Base-by-base conservation (phyloP, 2,113 vertebrate genomes). In the Nothoprocta perdicaria region DNA sequence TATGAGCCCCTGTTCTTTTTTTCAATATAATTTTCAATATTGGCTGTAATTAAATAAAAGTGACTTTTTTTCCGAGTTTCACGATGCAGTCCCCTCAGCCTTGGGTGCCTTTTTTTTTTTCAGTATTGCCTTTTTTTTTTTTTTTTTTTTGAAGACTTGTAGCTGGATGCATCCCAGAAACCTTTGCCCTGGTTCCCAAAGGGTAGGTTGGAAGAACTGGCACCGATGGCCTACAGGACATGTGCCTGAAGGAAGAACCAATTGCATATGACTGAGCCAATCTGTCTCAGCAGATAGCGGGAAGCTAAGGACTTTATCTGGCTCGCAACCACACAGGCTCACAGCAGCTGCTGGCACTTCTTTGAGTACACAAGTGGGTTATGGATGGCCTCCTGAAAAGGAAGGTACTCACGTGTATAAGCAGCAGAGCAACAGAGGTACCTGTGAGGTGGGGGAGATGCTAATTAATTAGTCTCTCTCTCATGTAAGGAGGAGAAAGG, bases 271-370 rank as follows among this genome's bases (percentile, higher is more conserved):
- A 76, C 65, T 38, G 76, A 94, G 68, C 17, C 82, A 87, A 68
- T 72, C 79, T 83, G 43, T 52, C 85, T 93, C 85, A 80, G 82
- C 73, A 93, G 75, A 61, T 68, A 83, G 84, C 79, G 46, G 57
- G 65, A 89, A 62, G 67, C 69, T 10, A 8, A 31, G 40, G 68
- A n/a, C 52, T 78, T 63, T 68, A 80, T 65, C 55, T 33, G 66
- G 76, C 38, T 79, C 38, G 24, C 50, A 65, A 52, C 38, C 61
- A 48, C 0, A 0, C 38, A 87, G 67, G 50, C 69, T 93, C 19
- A 2, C 29, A 77, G 88, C 78, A 87, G 53, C 84, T 76, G 60
- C 63, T 67, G 24, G 73, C 79, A 73, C 41, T 41, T 95, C 60
- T 75, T 87, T 0, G 1, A 94, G 72, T 46, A 71, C 41, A 46